These are phyloP conservation scores for Cyaniris semiargus DNA, from an alignment of 2,888 invertebrate species.

Conservation along the genomic window DNA sequence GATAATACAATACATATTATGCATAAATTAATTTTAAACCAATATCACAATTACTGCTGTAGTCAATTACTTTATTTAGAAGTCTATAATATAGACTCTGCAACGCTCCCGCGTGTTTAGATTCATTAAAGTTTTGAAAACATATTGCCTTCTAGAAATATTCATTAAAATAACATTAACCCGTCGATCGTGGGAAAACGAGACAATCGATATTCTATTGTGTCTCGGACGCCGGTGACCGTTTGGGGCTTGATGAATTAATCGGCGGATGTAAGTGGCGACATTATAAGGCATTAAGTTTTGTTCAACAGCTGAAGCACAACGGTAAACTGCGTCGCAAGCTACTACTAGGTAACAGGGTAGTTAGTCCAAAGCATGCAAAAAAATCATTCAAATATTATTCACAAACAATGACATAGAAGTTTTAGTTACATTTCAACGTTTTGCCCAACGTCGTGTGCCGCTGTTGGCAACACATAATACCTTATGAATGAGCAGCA, in stretches of 20 bases:
- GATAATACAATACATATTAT: too few relatives aligned
- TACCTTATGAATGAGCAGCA: conserved; percentile 72
- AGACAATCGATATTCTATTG: too few relatives aligned
- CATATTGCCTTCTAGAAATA: neutral
- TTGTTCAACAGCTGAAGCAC: conserved; percentile 33
- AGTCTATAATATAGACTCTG: too few relatives aligned
- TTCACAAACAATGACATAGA: conserved; percentile 37
- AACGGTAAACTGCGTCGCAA: conserved; percentile 30
- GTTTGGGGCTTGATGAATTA: too few relatives aligned
- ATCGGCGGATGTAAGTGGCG: conserved; percentile 38
- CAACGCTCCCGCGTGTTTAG: too few relatives aligned
- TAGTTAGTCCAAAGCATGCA: conserved; percentile 50
- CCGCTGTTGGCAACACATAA: conserved; percentile 50
- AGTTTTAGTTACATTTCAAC: conserved; percentile 39
- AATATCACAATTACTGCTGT: too few relatives aligned
- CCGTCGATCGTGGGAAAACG: too few relatives aligned
- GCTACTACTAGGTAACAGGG: conserved; percentile 35
- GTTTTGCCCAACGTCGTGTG: conserved; percentile 39
- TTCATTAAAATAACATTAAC: conserved; percentile 29
- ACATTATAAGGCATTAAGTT: conserved; percentile 32
- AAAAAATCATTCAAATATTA: conserved; percentile 39
- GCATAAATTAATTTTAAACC: too few relatives aligned
- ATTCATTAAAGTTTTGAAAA: too few relatives aligned
- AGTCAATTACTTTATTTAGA: too few relatives aligned
- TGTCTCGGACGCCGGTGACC: too few relatives aligned